Conservation (phyloP, 2,888 invertebrate species). For the Petrolisthes manimaculis region DNA sequence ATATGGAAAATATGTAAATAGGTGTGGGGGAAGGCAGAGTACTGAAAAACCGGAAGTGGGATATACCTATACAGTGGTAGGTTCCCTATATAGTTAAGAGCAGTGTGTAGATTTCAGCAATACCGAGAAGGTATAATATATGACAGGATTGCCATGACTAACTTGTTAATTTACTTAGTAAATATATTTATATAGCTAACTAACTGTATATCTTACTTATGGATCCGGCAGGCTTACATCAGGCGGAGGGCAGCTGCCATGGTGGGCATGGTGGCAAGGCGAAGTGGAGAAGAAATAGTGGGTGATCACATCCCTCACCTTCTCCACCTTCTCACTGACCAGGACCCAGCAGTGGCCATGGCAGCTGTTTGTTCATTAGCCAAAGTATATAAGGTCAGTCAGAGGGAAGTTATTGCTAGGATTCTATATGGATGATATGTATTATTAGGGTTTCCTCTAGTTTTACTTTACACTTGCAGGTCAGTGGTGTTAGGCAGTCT, state of each 20-base stretch:
- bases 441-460: not conserved
- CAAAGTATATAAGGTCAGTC: conserved; percentile 48
- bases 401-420: not conserved
- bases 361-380: conserved; percentile 48
- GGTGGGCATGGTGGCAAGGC: conserved; percentile 41
- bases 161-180: too few species aligned
- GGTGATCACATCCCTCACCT: conserved; percentile 50
- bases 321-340: conserved; percentile 57
- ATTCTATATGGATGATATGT: not conserved
- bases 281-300: conserved; percentile 23
- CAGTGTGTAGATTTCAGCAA: too few species aligned
- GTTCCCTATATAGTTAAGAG: too few species aligned
- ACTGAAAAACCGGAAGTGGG: too few species aligned
- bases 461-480: conserved; percentile 15
- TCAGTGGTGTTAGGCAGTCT: conserved; percentile 21
- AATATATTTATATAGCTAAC: too few species aligned
- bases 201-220: too few species aligned
- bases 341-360: conserved; percentile 59
- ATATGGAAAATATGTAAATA: too few species aligned
- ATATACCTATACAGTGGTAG: too few species aligned
- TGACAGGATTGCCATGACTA: too few species aligned
- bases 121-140: too few species aligned
- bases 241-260: conserved; percentile 51
- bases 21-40: not conserved
- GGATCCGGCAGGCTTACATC: conserved; percentile 45